These are phyloP conservation scores for Alectura lathami DNA, from an alignment of 2,113 vertebrate genomes.

Conservation along the genomic window DNA sequence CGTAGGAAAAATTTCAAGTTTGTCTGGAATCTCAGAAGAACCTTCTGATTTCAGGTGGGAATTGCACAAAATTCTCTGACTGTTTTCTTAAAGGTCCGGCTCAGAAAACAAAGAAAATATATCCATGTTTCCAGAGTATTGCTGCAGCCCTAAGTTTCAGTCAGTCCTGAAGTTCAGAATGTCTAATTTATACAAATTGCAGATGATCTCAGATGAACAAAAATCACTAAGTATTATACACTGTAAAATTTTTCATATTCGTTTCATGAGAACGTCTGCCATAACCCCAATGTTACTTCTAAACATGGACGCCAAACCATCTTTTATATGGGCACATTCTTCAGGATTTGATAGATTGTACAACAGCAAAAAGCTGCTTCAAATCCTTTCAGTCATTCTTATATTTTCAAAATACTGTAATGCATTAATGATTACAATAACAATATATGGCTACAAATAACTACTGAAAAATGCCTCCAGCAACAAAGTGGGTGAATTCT, in stretches of 20 bases:
- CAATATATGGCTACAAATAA: background rate
- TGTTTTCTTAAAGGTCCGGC: background rate
- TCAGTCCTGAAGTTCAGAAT: background rate
- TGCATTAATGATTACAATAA: background rate
- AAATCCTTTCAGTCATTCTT: background rate
- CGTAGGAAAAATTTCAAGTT: background rate
- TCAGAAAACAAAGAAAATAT: background rate
- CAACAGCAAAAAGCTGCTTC: background rate
- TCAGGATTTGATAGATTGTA: background rate
- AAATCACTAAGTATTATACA: background rate
- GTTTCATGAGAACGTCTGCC: background rate
- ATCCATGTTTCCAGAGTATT: background rate
- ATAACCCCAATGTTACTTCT: background rate
- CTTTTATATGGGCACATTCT: background rate
- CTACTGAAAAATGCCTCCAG: background rate
- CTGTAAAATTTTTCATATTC: background rate
- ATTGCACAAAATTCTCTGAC: background rate
- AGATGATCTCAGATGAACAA: background rate
- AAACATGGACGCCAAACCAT: background rate
- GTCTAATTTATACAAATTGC: background rate
- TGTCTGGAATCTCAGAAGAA: background rate
- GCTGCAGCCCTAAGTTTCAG: background rate
- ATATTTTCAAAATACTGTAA: background rate
- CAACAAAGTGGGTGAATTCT: background rate
- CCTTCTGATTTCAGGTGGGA: background rate